phyloP scores from a whole-genome alignment of 2,113 vertebrate species.

The Cettia cetti region DNA sequence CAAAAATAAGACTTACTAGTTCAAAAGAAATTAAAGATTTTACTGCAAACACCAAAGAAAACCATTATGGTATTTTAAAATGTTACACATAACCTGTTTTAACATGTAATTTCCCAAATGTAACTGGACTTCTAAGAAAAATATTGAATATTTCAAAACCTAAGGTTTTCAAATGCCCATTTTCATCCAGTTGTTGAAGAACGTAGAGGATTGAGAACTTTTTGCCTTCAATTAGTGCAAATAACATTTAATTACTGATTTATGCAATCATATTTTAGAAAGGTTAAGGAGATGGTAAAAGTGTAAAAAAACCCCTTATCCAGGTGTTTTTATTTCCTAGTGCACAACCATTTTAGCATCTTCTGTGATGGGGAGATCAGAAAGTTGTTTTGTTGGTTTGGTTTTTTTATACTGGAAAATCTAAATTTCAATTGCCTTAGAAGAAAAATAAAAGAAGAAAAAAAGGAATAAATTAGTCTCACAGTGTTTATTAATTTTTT shows the following conservation, averaged over 20 bases:
- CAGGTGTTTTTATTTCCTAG: neutral
- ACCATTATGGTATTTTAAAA: neutral
- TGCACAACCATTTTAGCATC: neutral
- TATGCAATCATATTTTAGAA: neutral
- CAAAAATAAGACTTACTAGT: neutral
- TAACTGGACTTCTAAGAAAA: neutral
- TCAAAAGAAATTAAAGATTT: neutral
- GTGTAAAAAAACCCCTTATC: neutral
- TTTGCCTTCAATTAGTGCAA: neutral
- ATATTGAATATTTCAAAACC: neutral
- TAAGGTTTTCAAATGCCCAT: neutral
- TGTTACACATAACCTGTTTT: neutral
- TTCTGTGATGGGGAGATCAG: neutral
- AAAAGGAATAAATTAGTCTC: neutral
- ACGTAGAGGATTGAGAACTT: neutral
- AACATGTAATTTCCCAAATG: neutral
- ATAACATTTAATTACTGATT: neutral
- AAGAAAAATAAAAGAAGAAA: fast-evolving
- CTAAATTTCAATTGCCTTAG: neutral
- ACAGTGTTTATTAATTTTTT: neutral
- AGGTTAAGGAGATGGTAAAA: neutral
- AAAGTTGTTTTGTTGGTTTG: neutral
- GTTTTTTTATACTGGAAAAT: neutral
- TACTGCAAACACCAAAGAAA: neutral
- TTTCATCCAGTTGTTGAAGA: neutral